Conservation (phyloP, 2,797 vertebrate species). For the Hozukius guyotensis region DNA sequence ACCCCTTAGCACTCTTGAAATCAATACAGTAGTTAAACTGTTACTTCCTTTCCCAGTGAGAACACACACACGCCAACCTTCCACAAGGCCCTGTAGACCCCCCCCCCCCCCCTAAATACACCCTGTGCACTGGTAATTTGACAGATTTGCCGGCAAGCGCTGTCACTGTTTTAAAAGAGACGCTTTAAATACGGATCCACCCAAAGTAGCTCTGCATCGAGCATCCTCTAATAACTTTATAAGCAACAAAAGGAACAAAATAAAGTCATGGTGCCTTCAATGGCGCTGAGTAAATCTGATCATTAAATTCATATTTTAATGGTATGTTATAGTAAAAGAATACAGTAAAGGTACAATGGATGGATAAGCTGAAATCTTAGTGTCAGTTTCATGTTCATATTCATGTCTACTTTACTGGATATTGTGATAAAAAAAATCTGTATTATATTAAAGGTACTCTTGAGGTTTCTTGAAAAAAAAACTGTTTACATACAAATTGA, state of each 20-base stretch:
- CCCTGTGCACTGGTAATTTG: conserved; percentile 72
- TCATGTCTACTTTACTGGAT: neutral
- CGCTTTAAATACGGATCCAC: conserved; percentile 60
- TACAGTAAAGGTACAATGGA: neutral
- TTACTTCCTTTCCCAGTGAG: conserved; percentile 71
- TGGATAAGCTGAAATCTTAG: neutral
- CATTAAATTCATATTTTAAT: neutral
- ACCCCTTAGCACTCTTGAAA: conserved; percentile 74
- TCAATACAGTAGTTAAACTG: conserved; percentile 84
- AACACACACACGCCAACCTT: conserved; percentile 41
- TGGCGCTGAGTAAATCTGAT: neutral
- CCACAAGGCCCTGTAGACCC: conserved; percentile 65
- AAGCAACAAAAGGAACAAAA: conserved; percentile 21
- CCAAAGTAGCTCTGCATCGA: conserved; percentile 22
- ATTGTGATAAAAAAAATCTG: neutral
- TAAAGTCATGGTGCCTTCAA: neutral
- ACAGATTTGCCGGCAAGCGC: conserved; percentile 69
- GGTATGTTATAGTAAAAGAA: neutral
- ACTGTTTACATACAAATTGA: neutral
- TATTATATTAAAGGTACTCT: neutral
- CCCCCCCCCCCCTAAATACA: conserved; percentile 57
- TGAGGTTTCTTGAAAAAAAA: neutral
- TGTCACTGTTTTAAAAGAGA: conserved; percentile 61
- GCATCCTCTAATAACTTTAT: conserved; percentile 38
- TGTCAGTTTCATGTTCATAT: neutral